A percentile compares a stretch with the other conserved stretches of the same genome.
phyloP scores from a whole-genome alignment of 2,113 vertebrate genomes.

The Pheucticus melanocephalus region DNA sequence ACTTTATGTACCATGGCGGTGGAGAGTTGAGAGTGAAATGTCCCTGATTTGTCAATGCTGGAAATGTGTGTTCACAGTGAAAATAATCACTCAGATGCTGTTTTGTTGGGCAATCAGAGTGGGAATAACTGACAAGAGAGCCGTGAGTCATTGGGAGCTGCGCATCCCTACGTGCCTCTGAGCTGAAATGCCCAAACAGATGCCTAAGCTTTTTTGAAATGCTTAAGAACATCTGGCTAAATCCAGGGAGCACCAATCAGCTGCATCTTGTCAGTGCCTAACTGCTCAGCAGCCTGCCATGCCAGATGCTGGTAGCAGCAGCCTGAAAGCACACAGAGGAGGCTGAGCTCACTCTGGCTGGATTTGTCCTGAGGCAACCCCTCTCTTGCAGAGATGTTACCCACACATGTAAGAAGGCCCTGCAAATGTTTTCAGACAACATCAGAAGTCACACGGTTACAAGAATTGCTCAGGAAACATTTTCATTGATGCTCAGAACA shows the following conservation, averaged over 20 bases:
- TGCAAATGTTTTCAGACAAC: neutral
- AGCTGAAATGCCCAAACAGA: constrained; percentile 30
- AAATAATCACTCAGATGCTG: neutral
- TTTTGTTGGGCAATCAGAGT: neutral
- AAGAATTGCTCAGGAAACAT: neutral
- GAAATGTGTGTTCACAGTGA: neutral
- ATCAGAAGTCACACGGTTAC: neutral
- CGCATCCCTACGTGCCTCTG: rapidly evolving
- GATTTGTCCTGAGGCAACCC: neutral
- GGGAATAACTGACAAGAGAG: neutral
- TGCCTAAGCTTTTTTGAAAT: constrained; percentile 18
- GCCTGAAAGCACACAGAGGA: rapidly evolving
- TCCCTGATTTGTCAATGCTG: neutral
- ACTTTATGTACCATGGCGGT: neutral
- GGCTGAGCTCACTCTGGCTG: neutral
- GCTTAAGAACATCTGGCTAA: constrained; percentile 38
- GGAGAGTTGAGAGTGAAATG: neutral
- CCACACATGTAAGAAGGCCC: neutral
- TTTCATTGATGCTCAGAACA: neutral
- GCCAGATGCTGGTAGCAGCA: neutral
- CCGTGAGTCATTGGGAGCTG: neutral
- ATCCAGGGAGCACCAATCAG: neutral
- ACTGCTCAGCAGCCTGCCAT: constrained; percentile 4
- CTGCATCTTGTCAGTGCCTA: neutral
- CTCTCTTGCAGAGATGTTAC: neutral